A percentile compares a stretch with the other conserved stretches of the same genome.
Evolutionary conservation across 2,797 vertebrate genomes (phyloP).

Genomic region (Macropodus opercularis): DNA sequence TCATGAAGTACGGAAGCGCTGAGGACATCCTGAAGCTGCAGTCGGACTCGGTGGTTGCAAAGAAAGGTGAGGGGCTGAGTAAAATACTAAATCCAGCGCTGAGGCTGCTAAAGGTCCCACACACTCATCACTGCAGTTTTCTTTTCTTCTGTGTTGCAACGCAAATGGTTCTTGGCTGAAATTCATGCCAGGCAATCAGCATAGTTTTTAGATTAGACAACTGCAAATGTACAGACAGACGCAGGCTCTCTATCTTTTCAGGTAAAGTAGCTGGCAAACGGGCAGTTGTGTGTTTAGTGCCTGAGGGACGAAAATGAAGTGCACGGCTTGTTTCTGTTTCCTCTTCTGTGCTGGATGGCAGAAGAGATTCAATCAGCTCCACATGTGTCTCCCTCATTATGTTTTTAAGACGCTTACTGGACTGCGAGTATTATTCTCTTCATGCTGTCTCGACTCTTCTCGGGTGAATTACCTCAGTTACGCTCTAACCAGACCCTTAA

Average conservation of each 20-base stretch:
- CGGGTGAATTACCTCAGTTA: not conserved
- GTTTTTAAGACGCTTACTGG: not conserved
- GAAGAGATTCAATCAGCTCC: conserved; percentile 6
- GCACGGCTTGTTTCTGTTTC: conserved; percentile 1
- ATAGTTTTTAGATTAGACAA: conserved; percentile 18
- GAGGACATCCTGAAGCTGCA: conserved; percentile 83
- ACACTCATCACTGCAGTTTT: not conserved
- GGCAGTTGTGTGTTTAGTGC: conserved; percentile 9
- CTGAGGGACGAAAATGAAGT: not conserved
- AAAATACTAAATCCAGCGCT: not conserved
- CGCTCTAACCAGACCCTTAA: not conserved
- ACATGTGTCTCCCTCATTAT: not conserved
- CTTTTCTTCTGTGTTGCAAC: conserved; percentile 2
- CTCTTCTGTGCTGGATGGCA: not conserved
- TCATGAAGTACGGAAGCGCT: conserved; percentile 88
- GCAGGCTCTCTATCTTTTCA: conserved; percentile 3
- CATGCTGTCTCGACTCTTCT: not conserved
- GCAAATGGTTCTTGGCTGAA: conserved; percentile 5
- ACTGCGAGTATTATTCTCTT: not conserved
- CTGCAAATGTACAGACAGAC: not conserved
- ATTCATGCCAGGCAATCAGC: conserved; percentile 6
- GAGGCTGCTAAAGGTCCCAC: conserved; percentile 1
- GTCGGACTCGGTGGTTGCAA: conserved; percentile 35
- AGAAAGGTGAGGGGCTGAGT: conserved; percentile 73
- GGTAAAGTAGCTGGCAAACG: conserved; percentile 10